Percentiles rank a stretch among this genome's conserved stretches.
phyloP scores from a whole-genome alignment of 2,888 invertebrate genomes.

The Pimpla rufipes region DNA sequence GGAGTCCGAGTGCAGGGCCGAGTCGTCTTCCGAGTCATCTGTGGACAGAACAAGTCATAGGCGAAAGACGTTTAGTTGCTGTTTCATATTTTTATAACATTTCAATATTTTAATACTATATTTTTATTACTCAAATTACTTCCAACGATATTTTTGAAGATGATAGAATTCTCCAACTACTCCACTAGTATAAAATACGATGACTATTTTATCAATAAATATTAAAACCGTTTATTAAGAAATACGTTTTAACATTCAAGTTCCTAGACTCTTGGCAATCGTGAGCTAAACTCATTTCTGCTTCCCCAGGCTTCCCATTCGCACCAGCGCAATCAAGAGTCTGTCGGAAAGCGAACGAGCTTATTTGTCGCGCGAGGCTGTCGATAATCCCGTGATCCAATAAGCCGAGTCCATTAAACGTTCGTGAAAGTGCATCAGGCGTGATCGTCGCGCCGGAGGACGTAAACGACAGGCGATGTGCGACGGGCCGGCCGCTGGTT shows the following conservation, averaged over 20 bases:
- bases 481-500: too few relatives aligned
- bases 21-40: constrained; percentile 84
- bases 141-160: neutral
- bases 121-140: neutral
- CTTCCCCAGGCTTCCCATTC: neutral
- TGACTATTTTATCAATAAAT: too few relatives aligned
- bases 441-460: constrained; percentile 47
- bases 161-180: too few relatives aligned
- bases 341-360: neutral
- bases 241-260: too few relatives aligned
- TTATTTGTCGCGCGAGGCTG: constrained; percentile 13
- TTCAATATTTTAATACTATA: neutral
- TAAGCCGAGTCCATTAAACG: constrained; percentile 42
- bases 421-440: constrained; percentile 49
- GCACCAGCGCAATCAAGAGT: constrained; percentile 2
- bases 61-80: neutral
- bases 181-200: too few relatives aligned
- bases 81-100: neutral
- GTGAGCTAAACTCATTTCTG: too few relatives aligned
- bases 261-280: too few relatives aligned
- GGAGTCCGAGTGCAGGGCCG: constrained; percentile 83
- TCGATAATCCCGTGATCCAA: constrained; percentile 47
- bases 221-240: too few relatives aligned
- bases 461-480: constrained; percentile 59
- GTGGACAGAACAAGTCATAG: neutral